Evolutionary conservation across 2,888 invertebrate species (phyloP), one percentile per base, ranked within the genome.

Genomic region (Polydrusus cervinus): DNA sequence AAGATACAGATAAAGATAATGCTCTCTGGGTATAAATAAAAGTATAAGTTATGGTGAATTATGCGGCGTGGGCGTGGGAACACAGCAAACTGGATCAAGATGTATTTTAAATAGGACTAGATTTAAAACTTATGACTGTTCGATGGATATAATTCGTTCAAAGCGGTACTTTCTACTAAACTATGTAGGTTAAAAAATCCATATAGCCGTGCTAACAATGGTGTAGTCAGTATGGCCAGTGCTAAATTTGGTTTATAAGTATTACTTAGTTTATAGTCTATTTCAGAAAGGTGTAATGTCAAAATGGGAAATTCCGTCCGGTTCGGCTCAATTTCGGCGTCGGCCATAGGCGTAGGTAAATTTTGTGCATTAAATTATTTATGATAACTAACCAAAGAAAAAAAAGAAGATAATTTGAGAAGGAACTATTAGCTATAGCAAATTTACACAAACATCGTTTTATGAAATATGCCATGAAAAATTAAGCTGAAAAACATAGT

Each of bases 151-250:
- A 75, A 75, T 74, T 74, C 74, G 74, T 74, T 76, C 78, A 74
- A 34, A 72, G 49, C 80, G 80, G 76, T 80, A 84, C 84, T 85
- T 85, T 85, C 84, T 85, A 84, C 80, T 78, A 68, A 83, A 83
- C 83, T 84, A 85, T 85, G 81, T 84, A 82, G 84, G 84, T 83
- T 85, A 84, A 82, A 83, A 84, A 84, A 83, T 79, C 79, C 81
- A 79, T 80, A 79, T 74, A 72, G 76, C 71, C 76, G 60, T 71
- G 66, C 76, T 75, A 1, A 34, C 8, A 34, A 34, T 34, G n/a
- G n/a, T n/a, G n/a, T n/a, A n/a, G n/a, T n/a, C 74, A 77, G 64
- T 73, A 64, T 75, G 68, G 57, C 66, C 55, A 67, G 61, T 67
- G 20, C 49, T 67, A 61, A 61, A 55, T 51, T 34, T 20, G 49